phyloP scores from a whole-genome alignment of 2,797 vertebrate species.

The Apogon talboti region DNA sequence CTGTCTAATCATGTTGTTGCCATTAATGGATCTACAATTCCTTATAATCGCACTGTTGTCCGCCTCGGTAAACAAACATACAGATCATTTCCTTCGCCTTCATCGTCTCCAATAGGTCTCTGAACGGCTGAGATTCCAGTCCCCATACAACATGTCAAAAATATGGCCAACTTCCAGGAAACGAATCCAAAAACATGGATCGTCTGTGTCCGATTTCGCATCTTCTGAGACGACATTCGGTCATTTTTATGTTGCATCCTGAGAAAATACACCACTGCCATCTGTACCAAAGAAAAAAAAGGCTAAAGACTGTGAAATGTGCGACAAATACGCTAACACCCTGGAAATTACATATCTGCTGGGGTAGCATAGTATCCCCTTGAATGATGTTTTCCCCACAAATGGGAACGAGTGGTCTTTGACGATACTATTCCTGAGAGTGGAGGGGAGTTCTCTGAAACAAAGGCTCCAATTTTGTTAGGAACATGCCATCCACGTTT shows the following conservation, averaged over 20 bases:
- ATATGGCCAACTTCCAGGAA: constrained; percentile 73
- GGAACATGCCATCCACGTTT: constrained; percentile 89
- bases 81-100: constrained; percentile 29
- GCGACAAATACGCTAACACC: constrained; percentile 56
- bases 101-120: constrained; percentile 45
- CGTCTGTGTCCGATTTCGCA: constrained; percentile 41
- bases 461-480: constrained; percentile 84
- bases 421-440: constrained; percentile 87
- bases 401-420: constrained; percentile 81
- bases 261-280: constrained; percentile 41
- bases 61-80: constrained; percentile 18
- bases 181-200: constrained; percentile 69
- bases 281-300: constrained; percentile 51
- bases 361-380: constrained; percentile 73
- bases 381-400: constrained; percentile 71
- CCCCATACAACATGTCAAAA: constrained; percentile 56
- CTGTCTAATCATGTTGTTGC: constrained; percentile 43
- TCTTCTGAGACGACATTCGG: constrained; percentile 44
- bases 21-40: constrained; percentile 28
- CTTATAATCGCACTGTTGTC: constrained; percentile 33
- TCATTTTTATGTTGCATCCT: constrained; percentile 60
- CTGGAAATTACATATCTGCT: constrained; percentile 65
- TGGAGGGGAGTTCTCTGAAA: constrained; percentile 87
- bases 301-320: constrained; percentile 49
- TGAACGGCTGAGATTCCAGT: constrained; percentile 59